Evolutionary conservation across 2,113 vertebrate genomes (phyloP), one percentile per base, ranked within the genome.

Genomic region (Sceloporus tristichus): DNA sequence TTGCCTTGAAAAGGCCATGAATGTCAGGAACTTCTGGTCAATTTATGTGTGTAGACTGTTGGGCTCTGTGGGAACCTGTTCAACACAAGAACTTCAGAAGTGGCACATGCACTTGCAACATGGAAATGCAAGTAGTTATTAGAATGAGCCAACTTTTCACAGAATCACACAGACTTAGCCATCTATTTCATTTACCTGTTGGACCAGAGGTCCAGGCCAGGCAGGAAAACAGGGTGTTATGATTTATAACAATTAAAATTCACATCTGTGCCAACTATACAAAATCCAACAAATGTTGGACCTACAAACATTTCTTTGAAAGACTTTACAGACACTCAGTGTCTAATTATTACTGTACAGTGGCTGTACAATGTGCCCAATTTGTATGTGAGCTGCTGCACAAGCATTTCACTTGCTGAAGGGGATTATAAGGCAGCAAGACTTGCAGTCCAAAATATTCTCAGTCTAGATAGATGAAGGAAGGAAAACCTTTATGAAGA

Each of bases 281-380:
- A 95, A 94, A 86, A 86, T 88, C 89, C 95, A 86, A 0, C 90
- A 91, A 94, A 94, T 92, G 93, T 89, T 93, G 88, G 90, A 94
- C 84, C 91, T 91, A 89, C 4, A 1, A 92, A 88, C 90, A 91
- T 94, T 88, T 2, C 1, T 83, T 92, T 93, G 70, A 92, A 92
- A 93, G 87, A 79, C 91, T 94, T 94, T 90, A 95, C 92, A 94
- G 90, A 90, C 94, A 94, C 94, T 91, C 85, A 94, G 87, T 89
- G 91, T 94, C 91, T 95, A 95, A 95, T 93, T 87, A 94, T 75
- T 74, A 8, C 93, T 91, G 90, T 88, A 79, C 53, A 94, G 92
- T 92, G 92, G 93, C 84, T 94, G 91, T 94, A 94, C 82, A 94
- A 93, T 94, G 93, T 95, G 94, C 94, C 93, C 88, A 29, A 87